phyloP scores from a whole-genome alignment of 1,140 invertebrate genomes.

The Drosophila lacteicornis region DNA sequence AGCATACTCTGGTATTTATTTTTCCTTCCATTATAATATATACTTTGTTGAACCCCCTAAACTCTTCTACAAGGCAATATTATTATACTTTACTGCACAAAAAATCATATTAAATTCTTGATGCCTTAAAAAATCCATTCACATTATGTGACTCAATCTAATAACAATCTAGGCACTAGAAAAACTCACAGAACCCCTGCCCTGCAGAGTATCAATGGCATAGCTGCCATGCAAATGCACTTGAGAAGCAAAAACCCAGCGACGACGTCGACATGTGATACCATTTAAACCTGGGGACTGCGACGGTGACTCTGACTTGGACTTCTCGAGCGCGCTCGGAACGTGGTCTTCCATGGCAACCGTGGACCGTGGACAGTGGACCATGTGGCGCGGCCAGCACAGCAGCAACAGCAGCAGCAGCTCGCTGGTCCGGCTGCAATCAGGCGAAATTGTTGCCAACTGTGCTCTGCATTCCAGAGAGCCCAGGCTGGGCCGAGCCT shows the following conservation, averaged over 20 bases:
- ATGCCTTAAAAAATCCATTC: background rate
- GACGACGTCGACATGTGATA: slow-evolving; percentile 76
- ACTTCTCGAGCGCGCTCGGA: slow-evolving; percentile 14
- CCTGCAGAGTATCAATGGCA: slow-evolving; percentile 42
- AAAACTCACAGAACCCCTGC: slow-evolving; percentile 29
- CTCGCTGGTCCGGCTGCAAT: slow-evolving; percentile 52
- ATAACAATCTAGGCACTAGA: slow-evolving; percentile 52
- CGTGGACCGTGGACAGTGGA: slow-evolving; percentile 1
- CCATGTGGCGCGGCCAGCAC: slow-evolving; percentile 23
- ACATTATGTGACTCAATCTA: slow-evolving; percentile 28
- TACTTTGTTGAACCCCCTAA: too few species aligned
- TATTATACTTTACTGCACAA: background rate
- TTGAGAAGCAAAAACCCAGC: slow-evolving; percentile 51
- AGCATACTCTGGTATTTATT: too few species aligned
- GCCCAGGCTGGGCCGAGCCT: slow-evolving; percentile 17
- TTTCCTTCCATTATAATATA: background rate
- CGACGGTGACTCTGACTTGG: slow-evolving; percentile 14
- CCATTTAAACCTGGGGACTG: slow-evolving; percentile 57
- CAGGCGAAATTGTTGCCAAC: slow-evolving; percentile 80
- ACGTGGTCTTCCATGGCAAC: slow-evolving; percentile 32
- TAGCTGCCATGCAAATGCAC: slow-evolving; percentile 73
- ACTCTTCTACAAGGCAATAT: background rate
- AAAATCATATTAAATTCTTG: background rate
- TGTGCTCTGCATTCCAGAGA: slow-evolving; percentile 71
- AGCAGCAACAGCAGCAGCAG: background rate